Evolutionary conservation across 2,797 vertebrate species (phyloP).

Genomic region (Acanthornis magna): DNA sequence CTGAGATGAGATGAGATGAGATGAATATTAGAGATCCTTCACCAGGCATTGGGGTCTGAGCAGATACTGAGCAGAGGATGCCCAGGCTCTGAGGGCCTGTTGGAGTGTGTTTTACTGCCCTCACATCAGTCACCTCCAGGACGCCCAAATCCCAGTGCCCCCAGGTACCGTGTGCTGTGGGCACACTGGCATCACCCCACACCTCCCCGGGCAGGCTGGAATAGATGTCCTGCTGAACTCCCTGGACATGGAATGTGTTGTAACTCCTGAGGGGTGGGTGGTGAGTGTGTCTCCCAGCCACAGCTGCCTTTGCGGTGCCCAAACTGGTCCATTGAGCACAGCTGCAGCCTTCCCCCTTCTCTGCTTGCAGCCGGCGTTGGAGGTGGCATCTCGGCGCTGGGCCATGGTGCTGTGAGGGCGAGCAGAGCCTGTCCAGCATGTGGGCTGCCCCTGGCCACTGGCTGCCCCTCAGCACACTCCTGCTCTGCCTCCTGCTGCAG

Average conservation of each 20-base stretch:
- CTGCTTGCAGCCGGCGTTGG: not conserved
- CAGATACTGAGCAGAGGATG: not conserved
- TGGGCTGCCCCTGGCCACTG: not conserved
- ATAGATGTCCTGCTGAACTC: not conserved
- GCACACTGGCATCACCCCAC: fast-evolving
- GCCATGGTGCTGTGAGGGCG: not conserved
- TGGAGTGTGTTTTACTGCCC: not conserved
- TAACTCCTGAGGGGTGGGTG: not conserved
- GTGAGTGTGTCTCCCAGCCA: not conserved
- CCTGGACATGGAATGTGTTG: fast-evolving
- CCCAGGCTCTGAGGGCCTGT: not conserved
- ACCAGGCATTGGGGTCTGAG: not conserved
- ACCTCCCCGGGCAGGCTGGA: not conserved
- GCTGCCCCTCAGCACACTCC: not conserved
- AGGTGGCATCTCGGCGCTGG: fast-evolving
- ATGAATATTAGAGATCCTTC: not conserved
- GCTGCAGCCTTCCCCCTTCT: not conserved
- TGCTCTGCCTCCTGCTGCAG: slow-evolving; percentile 41
- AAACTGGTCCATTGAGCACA: not conserved
- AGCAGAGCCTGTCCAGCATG: not conserved
- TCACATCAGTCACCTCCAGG: not conserved
- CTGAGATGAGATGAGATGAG: not conserved
- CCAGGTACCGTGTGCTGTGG: fast-evolving
- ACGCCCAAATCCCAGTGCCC: not conserved
- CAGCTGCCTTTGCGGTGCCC: not conserved